Base-by-base conservation (phyloP, 2,797 vertebrate species). In the Parauchenoglanis punctatus region DNA sequence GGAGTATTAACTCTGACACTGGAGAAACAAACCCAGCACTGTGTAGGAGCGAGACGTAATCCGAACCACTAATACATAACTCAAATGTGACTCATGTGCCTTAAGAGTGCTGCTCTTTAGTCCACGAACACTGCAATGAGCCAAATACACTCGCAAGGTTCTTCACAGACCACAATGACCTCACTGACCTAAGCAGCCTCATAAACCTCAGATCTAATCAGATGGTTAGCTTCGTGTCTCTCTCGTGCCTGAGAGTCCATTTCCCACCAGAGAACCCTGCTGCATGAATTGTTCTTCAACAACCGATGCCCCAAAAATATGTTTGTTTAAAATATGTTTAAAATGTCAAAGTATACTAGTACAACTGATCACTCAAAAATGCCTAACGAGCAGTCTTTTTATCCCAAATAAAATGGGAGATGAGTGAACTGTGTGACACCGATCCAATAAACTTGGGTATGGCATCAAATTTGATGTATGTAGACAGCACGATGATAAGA, bases 21-120 rank as follows among this genome's bases (percentile, higher is more conserved):
- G 72, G 44, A 46, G 72, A 52, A 78, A 56, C 52, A 78, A 78
- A 77, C 54, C 76, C 28, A 23, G 76, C 56, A 61, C 56, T 59
- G 56, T 61, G 77, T 59, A 40, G 28, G 49, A 58, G 28, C 17
- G 28, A 80, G 54, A 80, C 40, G 54, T 20, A 78, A 20, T 58
- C 28, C 49, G 6, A 23, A 35, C 6, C 8, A 25, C 56, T 15
- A 17, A 78, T 13, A 78, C 28, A 78, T 7, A 49, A 75, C 72
- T 49, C 25, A 35, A 78, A 20, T 7, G 18, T 80, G 56, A 59
- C 56, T 80, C 56, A 40, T 13, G 44, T 17, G 25, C 46, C 73
- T 54, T 58, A 31, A 78, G 49, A 56, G 17, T 10, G 3, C 49
- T 28, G 8, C 54, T 52, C 3, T 54, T 28, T 28, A 56, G n/a